Conservation (phyloP, 2,113 vertebrate species). For the Alethe castanea region DNA sequence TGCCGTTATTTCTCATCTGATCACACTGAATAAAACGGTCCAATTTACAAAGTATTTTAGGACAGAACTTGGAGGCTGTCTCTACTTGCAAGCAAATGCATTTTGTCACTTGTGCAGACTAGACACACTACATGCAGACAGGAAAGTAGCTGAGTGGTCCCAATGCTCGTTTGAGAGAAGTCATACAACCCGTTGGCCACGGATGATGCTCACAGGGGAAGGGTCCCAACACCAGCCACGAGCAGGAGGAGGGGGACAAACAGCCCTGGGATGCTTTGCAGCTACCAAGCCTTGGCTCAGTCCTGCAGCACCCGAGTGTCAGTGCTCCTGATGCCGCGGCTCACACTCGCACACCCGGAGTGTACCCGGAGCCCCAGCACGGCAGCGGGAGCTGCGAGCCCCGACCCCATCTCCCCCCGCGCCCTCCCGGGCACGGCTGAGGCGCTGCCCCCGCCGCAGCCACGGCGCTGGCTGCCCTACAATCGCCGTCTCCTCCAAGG, state of each 20-base stretch:
- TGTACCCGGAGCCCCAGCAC: accelerated
- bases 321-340: accelerated
- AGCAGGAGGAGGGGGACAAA: accelerated
- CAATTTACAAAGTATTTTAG: background rate
- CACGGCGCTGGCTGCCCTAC: background rate
- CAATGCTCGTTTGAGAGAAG: background rate
- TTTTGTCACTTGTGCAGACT: background rate
- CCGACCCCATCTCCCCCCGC: accelerated
- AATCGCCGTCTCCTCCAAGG: background rate
- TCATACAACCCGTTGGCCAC: accelerated
- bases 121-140: accelerated
- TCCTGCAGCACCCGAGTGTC: accelerated
- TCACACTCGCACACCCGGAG: accelerated
- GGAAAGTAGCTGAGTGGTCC: accelerated
- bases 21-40: accelerated
- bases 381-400: background rate
- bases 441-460: background rate
- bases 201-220: accelerated
- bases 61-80: background rate
- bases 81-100: background rate
- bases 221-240: accelerated
- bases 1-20: accelerated
- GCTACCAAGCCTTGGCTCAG: accelerated
- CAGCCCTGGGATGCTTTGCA: accelerated
- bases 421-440: background rate